Evolutionary conservation across 2,113 vertebrate species (phyloP), one percentile per base, ranked within the genome.

Genomic region (Petaurus breviceps): DNA sequence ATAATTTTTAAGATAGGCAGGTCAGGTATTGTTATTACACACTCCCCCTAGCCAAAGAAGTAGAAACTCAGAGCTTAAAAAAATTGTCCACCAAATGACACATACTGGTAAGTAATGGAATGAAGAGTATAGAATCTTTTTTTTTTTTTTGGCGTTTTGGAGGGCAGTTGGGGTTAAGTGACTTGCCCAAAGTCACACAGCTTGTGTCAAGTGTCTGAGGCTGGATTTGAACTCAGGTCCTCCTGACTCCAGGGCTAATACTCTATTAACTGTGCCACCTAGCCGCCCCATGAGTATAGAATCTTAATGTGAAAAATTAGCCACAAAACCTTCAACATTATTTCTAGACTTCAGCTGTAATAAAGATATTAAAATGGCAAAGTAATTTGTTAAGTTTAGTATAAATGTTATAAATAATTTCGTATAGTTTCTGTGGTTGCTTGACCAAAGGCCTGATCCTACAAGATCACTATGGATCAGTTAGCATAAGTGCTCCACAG

Each of bases 381-480:
- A 12, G 26, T 90, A 92, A 37, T 7, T 3, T 51, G 53, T 84
- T 57, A 57, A 26, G 37, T 19, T 77, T 77, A 16, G 5, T 19
- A 77, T n/a, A 6, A 37, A n/a, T 77, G 61, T n/a, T 77, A 77
- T n/a, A 22, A n/a, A n/a, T 77, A 16, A 12, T 51, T 51, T 49
- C 47, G 2, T 49, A 51, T 51, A 51, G 51, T 77, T 77, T 77
- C 12, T 77, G 61, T n/a, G 31, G 31, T 77, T n/a, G 14, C 14
- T n/a, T 0, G 3, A 37, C 37, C 19, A 1, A 51, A 46, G 26
- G 28, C 0, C 43, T 51, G 47, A 4, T 2, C 4, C 4, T 49
- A 4, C 4, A 84, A 55, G 25, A 28, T 46, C 37, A 12, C 25
- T 51, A 10, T 50, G 23, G 52, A 0, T 1, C 16, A 96, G 11